Evolutionary conservation across 2,888 invertebrate species (phyloP).

Genomic region (Cyrtodaria siliqua): DNA sequence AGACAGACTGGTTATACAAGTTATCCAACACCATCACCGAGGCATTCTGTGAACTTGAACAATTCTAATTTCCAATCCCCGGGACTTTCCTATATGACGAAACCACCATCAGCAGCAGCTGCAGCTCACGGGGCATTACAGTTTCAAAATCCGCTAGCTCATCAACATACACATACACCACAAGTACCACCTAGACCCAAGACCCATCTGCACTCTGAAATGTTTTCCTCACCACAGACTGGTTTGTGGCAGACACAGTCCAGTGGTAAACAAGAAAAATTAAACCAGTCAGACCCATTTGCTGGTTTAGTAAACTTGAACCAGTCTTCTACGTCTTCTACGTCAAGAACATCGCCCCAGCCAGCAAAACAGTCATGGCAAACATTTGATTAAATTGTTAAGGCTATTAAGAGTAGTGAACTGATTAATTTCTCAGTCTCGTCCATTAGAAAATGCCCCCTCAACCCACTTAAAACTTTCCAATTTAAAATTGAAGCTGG

Average conservation of each 20-base stretch:
- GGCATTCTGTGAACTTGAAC: conserved; percentile 24
- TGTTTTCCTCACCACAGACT: conserved; percentile 8
- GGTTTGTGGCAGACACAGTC: background rate
- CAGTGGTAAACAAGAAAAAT: background rate
- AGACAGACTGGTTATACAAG: background rate
- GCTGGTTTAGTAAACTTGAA: conserved; percentile 50
- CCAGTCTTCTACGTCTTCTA: conserved; percentile 19
- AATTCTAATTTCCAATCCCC: conserved; percentile 33
- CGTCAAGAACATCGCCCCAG: conserved; percentile 15
- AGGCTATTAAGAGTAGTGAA: no score
- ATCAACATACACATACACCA: background rate
- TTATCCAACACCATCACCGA: conserved; percentile 24
- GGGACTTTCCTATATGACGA: conserved; percentile 19
- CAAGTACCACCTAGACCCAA: conserved; percentile 17
- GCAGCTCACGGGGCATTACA: conserved; percentile 12
- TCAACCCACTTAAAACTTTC: no score
- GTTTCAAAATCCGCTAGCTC: conserved; percentile 30
- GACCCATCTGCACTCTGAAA: conserved; percentile 34
- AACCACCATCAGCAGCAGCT: conserved; percentile 11
- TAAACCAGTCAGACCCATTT: conserved; percentile 55
- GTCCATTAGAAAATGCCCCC: no score
- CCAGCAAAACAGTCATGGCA: conserved; percentile 54
- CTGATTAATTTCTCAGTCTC: no score
- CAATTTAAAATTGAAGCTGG: no score
- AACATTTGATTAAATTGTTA: conserved; percentile 67